Base-by-base conservation (phyloP, 2,797 vertebrate genomes). In the Thaleichthys pacificus region DNA sequence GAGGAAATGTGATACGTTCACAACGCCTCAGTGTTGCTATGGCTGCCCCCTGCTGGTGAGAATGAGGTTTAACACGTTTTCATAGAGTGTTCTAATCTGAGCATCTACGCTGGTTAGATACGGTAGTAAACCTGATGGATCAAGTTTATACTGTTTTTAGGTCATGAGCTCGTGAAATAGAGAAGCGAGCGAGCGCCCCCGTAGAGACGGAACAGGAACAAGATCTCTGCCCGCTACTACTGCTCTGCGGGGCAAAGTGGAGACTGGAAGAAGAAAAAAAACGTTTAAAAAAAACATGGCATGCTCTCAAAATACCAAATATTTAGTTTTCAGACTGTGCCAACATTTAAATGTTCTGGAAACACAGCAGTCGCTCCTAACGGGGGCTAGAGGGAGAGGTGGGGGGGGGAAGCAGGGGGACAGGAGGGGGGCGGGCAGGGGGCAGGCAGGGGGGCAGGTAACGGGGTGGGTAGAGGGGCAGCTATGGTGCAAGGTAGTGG, bases 1-100 rank as follows among this genome's bases (percentile, higher is more conserved):
- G 17, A 63, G 76, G 78, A 77, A 76, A 82, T 57, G 9, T 60
- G 24, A 85, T 35, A 56, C 64, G 76, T 19, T 71, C 12, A 8
- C 24, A 2, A 57, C 21, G 51, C 71, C 71, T 81, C 71, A 30
- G 3, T 3, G 73, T 74, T 86, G 83, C 84, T 38, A 24, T 77
- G 73, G 85, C 84, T 91, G 89, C 91, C 92, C 90, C 84, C 92
- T 93, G 89, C 79, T 91, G 93, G 88, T 61, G 75, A 66, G 66
- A 80, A 83, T 65, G 85, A 77, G 85, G 77, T 72, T 70, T 63
- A 68, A 73, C 32, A 69, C 65, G 61, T 66, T 79, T 42, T 22
- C 24, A 22, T 64, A 35, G 71, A 14, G 14, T 24, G 22, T 70
- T 32, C 21, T 26, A 56, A 32, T 69, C 60, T 56, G 65, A 56